Conservation (phyloP, 2,888 invertebrate genomes). For the Agriopis leucophaearia region DNA sequence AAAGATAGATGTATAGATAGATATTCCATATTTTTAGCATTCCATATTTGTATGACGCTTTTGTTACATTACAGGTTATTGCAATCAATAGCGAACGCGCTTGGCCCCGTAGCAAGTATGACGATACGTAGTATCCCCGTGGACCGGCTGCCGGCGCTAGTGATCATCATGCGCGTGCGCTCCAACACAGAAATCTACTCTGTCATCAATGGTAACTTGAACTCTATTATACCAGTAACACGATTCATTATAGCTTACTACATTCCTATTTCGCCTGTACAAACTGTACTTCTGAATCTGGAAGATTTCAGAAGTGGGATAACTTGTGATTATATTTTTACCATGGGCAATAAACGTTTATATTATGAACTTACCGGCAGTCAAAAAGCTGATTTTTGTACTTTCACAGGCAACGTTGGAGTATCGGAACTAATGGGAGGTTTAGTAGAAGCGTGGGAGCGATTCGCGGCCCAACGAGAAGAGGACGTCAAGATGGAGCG, state of each 20-base stretch:
- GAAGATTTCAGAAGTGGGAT: too few species aligned
- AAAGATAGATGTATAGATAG: too few species aligned
- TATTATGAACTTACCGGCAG: background rate
- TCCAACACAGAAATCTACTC: slow-evolving; percentile 96
- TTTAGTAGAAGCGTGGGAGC: slow-evolving; percentile 94
- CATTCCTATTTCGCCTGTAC: too few species aligned
- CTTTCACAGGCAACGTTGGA: slow-evolving; percentile 90
- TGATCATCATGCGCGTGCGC: slow-evolving; percentile 95
- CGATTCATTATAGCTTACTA: too few species aligned
- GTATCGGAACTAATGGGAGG: slow-evolving; percentile 95
- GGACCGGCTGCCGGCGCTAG: slow-evolving; percentile 95
- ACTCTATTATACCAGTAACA: too few species aligned
- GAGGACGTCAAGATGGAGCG: slow-evolving; percentile 94
- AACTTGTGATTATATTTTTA: too few species aligned
- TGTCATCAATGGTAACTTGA: slow-evolving; percentile 91
- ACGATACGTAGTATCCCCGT: slow-evolving; percentile 94
- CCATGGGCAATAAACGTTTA: too few species aligned
- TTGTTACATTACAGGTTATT: slow-evolving; percentile 87
- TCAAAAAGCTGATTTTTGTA: background rate
- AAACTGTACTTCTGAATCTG: too few species aligned
- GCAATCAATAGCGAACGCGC: slow-evolving; percentile 90
- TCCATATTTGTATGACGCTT: too few species aligned
- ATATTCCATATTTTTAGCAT: too few species aligned
- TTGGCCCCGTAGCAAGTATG: slow-evolving; percentile 94
- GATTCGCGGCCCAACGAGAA: slow-evolving; percentile 92